Evolutionary conservation across 2,888 invertebrate genomes (phyloP).

Genomic region (Pseudeuparius sepicola): DNA sequence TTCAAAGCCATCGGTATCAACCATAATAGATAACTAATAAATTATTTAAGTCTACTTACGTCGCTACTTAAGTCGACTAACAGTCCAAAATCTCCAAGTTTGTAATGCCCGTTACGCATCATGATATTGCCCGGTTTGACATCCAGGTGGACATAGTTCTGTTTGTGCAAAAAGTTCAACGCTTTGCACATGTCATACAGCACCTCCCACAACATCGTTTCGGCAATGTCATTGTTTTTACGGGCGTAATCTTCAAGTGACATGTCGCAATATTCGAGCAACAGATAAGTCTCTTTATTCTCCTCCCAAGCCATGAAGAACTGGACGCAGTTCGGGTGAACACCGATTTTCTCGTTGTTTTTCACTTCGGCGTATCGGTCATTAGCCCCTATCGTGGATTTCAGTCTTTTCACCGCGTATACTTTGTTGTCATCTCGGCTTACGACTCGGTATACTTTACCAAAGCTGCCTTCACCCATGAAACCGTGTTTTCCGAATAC

Average conservation of each 20-base stretch:
- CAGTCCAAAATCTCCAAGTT: slow-evolving; percentile 67
- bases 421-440: slow-evolving; percentile 52
- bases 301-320: slow-evolving; percentile 68
- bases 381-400: slow-evolving; percentile 47
- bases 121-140: slow-evolving; percentile 72
- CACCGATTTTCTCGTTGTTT: slow-evolving; percentile 57
- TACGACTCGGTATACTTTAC: slow-evolving; percentile 58
- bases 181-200: slow-evolving; percentile 54
- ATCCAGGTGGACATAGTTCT: slow-evolving; percentile 61
- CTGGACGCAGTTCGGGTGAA: slow-evolving; percentile 55
- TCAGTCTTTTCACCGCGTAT: slow-evolving; percentile 63
- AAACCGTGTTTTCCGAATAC: slow-evolving; percentile 51
- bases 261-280: slow-evolving; percentile 58
- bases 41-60: too few relatives aligned
- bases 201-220: slow-evolving; percentile 55
- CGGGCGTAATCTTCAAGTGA: slow-evolving; percentile 50
- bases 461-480: slow-evolving; percentile 67
- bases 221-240: slow-evolving; percentile 47
- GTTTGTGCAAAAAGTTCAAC: slow-evolving; percentile 56
- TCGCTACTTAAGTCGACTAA: slow-evolving; percentile 53
- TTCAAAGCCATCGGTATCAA: too few relatives aligned
- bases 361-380: slow-evolving; percentile 54
- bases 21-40: too few relatives aligned
- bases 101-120: slow-evolving; percentile 54
- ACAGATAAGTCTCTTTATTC: slow-evolving; percentile 53